A percentile compares a stretch with the other conserved stretches of the same genome.
These are phyloP conservation scores for Microtus montanus DNA, from an alignment of 2,113 vertebrate species.

Conservation along the genomic window DNA sequence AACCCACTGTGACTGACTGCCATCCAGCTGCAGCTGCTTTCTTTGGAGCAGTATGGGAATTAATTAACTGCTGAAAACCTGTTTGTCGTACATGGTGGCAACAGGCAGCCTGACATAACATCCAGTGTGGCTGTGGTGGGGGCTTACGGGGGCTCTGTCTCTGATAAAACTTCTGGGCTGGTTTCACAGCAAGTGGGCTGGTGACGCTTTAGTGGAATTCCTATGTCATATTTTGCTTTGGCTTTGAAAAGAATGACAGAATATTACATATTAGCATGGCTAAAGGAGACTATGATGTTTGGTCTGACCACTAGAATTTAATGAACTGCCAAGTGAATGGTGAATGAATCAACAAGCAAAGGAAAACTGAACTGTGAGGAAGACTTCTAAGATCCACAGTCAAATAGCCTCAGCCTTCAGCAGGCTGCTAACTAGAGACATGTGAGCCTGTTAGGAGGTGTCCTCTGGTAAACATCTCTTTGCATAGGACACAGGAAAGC, in stretches of 20 bases:
- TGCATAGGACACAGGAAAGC: not conserved
- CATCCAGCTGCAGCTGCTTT: not conserved
- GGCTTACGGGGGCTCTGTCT: not conserved
- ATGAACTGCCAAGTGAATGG: not conserved
- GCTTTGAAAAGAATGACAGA: not conserved
- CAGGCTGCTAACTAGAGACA: not conserved
- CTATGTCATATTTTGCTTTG: not conserved
- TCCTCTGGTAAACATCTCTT: not conserved
- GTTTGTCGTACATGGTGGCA: no score
- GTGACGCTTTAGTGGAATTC: not conserved
- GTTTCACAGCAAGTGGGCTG: not conserved
- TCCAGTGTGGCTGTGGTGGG: no score
- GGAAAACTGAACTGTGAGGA: not conserved
- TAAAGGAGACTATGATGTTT: not conserved
- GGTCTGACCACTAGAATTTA: not conserved
- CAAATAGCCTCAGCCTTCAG: no score
- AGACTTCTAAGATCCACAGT: not conserved
- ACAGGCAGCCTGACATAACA: not conserved
- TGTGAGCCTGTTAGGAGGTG: not conserved
- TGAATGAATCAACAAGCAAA: not conserved
- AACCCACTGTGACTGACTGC: not conserved
- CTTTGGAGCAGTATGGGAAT: no score
- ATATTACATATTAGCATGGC: rapidly evolving
- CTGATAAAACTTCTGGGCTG: not conserved
- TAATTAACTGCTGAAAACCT: not conserved